Conservation (phyloP, 2,888 invertebrate genomes). For the Agriotes lineatus region DNA sequence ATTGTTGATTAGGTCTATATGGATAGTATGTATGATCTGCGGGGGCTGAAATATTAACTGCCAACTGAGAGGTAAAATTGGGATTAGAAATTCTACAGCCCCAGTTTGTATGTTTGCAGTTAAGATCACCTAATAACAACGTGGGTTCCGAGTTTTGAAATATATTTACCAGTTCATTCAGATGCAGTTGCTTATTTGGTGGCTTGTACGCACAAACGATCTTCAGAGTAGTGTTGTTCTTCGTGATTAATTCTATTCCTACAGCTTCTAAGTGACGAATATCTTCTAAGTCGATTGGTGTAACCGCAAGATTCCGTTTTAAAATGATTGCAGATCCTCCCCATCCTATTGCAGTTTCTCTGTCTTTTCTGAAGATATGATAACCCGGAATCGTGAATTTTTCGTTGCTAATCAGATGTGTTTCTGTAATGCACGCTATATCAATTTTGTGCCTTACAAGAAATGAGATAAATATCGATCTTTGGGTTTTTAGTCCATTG, state of each 20-base stretch:
- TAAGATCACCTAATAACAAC: background rate
- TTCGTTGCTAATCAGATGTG: background rate
- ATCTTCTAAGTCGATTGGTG: background rate
- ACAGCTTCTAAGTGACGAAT: background rate
- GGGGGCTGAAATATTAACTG: background rate
- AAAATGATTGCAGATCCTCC: background rate
- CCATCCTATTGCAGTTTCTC: background rate
- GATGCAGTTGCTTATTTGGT: background rate
- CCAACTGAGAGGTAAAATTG: background rate
- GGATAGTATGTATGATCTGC: background rate
- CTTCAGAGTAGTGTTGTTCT: background rate
- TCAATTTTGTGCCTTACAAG: background rate
- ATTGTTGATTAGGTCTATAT: background rate
- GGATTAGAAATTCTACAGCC: background rate
- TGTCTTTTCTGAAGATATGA: background rate
- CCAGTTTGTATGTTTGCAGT: background rate
- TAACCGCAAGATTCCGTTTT: background rate
- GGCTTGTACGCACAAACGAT: too few species aligned
- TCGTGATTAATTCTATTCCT: background rate
- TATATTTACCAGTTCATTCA: background rate
- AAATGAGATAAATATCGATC: conserved; percentile 1
- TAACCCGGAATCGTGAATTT: background rate
- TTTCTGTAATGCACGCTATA: background rate
- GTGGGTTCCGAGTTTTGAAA: background rate
- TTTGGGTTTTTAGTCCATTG: background rate